phyloP scores from a whole-genome alignment of 2,888 invertebrate species.

The Idaea aversata region DNA sequence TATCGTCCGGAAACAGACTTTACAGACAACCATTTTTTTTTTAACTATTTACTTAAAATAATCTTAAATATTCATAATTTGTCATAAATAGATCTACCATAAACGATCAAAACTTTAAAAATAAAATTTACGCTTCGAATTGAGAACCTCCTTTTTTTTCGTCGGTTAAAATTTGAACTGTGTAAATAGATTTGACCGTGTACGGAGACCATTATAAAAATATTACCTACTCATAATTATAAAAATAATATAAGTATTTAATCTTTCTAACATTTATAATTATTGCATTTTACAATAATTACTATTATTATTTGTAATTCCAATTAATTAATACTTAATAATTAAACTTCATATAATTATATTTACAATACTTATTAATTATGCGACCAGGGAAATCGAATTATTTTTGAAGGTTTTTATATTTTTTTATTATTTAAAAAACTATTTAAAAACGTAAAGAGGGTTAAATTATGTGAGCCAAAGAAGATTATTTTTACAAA shows the following conservation, averaged over 20 bases:
- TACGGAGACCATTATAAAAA: neutral
- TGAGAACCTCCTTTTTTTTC: too few relatives aligned
- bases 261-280: neutral
- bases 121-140: too few relatives aligned
- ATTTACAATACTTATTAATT: neutral
- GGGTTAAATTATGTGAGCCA: too few relatives aligned
- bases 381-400: neutral
- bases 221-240: neutral
- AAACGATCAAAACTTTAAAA: too few relatives aligned
- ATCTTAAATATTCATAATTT: neutral
- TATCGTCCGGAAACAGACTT: too few relatives aligned
- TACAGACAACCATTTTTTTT: neutral
- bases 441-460: too few relatives aligned
- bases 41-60: neutral
- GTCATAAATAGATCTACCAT: neutral
- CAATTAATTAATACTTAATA: conserved; percentile 5
- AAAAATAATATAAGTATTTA: neutral
- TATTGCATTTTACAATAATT: neutral
- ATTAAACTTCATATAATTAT: conserved; percentile 6
- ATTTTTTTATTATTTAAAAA: too few relatives aligned
- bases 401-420: too few relatives aligned
- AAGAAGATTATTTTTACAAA: too few relatives aligned
- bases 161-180: too few relatives aligned
- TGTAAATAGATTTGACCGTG: neutral
- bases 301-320: neutral